phyloP scores from a whole-genome alignment of 2,113 vertebrate genomes.

The Drymodes brunneopygia region DNA sequence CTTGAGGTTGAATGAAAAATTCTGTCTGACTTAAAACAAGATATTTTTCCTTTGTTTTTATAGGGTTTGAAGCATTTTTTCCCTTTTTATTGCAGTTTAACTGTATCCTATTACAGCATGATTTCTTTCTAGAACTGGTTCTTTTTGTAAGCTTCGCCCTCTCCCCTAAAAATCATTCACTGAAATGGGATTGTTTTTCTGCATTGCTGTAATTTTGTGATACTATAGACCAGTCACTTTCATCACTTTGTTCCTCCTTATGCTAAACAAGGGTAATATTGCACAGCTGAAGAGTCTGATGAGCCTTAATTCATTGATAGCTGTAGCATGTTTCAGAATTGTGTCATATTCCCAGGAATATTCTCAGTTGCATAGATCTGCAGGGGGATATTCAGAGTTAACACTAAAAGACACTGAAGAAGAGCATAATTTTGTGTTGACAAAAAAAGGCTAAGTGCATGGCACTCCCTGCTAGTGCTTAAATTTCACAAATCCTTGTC shows the following conservation, averaged over 20 bases:
- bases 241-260: not conserved
- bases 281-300: not conserved
- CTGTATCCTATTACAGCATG: not conserved
- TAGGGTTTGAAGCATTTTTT: not conserved
- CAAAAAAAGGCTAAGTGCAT: not conserved
- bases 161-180: not conserved
- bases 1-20: not conserved
- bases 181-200: not conserved
- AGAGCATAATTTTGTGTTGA: not conserved
- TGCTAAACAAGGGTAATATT: not conserved
- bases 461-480: not conserved
- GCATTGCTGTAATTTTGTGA: not conserved
- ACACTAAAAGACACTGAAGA: not conserved
- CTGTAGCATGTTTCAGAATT: not conserved
- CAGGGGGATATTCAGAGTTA: not conserved
- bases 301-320: not conserved
- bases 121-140: not conserved
- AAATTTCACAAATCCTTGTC: slow-evolving; percentile 26
- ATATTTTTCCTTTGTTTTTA: not conserved
- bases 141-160: not conserved
- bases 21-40: not conserved
- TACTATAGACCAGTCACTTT: not conserved
- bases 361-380: not conserved
- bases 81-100: not conserved
- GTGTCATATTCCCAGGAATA: not conserved